A percentile compares a stretch with the other conserved stretches of the same genome.
Evolutionary conservation across 2,113 vertebrate species (phyloP).

Genomic region (Phalacrocorax pelagicus): DNA sequence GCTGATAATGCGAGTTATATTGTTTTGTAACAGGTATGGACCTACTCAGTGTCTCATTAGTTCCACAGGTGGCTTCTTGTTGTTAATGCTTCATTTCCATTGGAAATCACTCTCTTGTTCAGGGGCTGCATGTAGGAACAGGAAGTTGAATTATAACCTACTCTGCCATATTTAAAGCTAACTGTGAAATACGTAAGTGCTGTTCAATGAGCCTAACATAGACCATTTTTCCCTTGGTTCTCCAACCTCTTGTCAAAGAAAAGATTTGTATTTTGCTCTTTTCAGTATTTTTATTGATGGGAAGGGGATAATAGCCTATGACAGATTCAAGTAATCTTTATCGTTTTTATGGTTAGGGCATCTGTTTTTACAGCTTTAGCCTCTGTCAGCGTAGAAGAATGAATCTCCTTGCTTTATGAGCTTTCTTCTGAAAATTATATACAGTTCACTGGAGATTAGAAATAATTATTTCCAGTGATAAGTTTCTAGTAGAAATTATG

Average conservation of each 20-base stretch:
- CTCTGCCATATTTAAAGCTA: neutral
- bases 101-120: neutral
- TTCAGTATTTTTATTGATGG: neutral
- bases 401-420: neutral
- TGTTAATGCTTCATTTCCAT: neutral
- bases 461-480: neutral
- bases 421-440: neutral
- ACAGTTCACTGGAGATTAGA: neutral
- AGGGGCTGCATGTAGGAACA: neutral
- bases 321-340: neutral
- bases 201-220: neutral
- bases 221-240: neutral
- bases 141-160: neutral
- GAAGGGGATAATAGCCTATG: neutral
- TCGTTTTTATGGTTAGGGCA: neutral
- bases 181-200: neutral
- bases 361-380: conserved; percentile 16
- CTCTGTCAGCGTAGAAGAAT: conserved; percentile 4
- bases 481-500: neutral
- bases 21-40: neutral
- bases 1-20: neutral
- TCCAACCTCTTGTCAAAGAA: neutral
- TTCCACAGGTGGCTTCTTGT: neutral
- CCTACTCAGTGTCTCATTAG: neutral
- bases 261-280: conserved; percentile 4